Conservation (phyloP, 2,797 vertebrate species). For the Coluber constrictor region DNA sequence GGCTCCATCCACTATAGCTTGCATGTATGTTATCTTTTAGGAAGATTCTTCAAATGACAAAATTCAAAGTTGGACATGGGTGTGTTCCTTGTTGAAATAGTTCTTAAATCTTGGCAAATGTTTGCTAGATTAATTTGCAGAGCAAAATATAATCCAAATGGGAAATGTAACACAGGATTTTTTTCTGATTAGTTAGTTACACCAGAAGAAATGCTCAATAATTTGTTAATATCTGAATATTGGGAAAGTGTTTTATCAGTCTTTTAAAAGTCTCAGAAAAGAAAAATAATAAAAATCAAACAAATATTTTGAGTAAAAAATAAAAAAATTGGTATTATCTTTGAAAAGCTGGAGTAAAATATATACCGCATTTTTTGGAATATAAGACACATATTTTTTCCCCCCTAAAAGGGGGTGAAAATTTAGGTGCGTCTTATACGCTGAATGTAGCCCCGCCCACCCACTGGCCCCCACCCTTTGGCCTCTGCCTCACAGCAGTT, state of each 20-base stretch:
- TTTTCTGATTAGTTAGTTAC: not conserved
- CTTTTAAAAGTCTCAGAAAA: not conserved
- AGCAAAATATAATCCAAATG: not conserved
- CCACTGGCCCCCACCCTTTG: too few species aligned
- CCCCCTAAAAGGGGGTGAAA: too few species aligned
- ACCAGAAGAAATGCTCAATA: not conserved
- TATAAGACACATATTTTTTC: too few species aligned
- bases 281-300: not conserved
- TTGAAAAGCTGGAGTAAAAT: not conserved
- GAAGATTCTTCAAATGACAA: not conserved
- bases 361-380: not conserved
- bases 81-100: not conserved
- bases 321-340: not conserved
- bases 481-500: too few species aligned
- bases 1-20: not conserved
- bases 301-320: not conserved
- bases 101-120: not conserved
- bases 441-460: too few species aligned
- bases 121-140: not conserved
- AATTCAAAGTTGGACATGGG: not conserved
- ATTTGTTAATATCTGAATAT: not conserved
- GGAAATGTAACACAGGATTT: not conserved
- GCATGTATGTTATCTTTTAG: not conserved
- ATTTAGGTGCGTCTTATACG: too few species aligned
- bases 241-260: not conserved